Evolutionary conservation across 1,140 invertebrate genomes (phyloP), one percentile per base, ranked within the genome.

Genomic region (Drosophila rufa): DNA sequence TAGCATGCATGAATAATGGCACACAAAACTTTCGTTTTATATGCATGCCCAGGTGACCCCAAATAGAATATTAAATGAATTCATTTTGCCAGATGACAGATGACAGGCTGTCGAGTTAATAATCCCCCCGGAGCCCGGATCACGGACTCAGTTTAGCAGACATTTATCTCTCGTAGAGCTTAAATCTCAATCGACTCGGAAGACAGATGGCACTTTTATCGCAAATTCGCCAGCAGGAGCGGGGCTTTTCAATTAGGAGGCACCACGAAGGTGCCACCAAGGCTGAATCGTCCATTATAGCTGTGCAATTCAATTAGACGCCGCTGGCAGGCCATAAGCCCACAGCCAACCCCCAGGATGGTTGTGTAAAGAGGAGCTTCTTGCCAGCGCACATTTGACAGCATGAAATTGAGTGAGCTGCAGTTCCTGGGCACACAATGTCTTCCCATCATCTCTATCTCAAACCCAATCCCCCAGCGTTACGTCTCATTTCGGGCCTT

Each of bases 361-460:
- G 19, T 48, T 60, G 53, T 47, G 46, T 50, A 69, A 75, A 56
- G 59, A 19, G 17, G 8, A 25, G 53, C 14, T 11, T n/a, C 46
- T 59, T 74, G 65, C 69, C 42, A 67, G 75, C 43, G 65, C 65
- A 67, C 65, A 66, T 74, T 83, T 89, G 84, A 83, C 84, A 87
- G 68, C 80, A 87, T 87, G 77, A 87, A 87, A 87, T 87, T 87
- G 84, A 87, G 80, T 87, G 83, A 89, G 57, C 76, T 83, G 84
- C 79, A 79, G 65, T 33, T 55, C n/a, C 69, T 50, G 51, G 46
- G n/a, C 64, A 78, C 75, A 78, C 55, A 53, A 59, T 45, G 61
- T 12, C 71, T 30, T 19, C 38, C 22, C 19, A 55, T 40, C 53
- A 55, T 22, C 53, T 19, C 7, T 5, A 60, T 27, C 15, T 19